A percentile compares a stretch with the other conserved stretches of the same genome.
Conservation (phyloP, 2,888 invertebrate genomes). For the Sicus ferrugineus region DNA sequence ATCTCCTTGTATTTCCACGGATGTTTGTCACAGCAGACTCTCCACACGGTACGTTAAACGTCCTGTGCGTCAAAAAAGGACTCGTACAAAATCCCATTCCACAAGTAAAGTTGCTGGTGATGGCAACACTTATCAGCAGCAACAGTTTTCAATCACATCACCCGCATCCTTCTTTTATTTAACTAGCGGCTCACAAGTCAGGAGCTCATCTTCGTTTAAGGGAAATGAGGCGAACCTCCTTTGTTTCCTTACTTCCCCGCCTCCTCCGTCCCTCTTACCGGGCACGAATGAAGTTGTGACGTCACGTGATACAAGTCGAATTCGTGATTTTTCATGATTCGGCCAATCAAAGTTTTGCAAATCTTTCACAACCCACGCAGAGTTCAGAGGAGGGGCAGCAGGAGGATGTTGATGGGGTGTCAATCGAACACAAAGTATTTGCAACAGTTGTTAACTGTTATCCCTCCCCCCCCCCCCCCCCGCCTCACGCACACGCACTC, state of each 20-base stretch:
- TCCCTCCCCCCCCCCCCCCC: not conserved
- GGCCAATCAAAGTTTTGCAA: conserved; percentile 60
- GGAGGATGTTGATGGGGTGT: not conserved
- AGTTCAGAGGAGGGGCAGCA: conserved; percentile 11
- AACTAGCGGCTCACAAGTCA: conserved; percentile 27
- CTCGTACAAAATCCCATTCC: conserved; percentile 2
- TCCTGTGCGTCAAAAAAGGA: conserved; percentile 41
- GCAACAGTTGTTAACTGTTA: too few relatives aligned
- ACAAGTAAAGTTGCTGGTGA: conserved; percentile 22
- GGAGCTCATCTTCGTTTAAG: conserved; percentile 20
- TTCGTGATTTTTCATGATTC: conserved; percentile 63
- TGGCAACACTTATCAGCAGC: conserved; percentile 14
- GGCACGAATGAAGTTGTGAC: conserved; percentile 41
- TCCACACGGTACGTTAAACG: conserved; percentile 38
- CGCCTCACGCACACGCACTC: conserved; percentile 5
- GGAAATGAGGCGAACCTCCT: conserved; percentile 17
- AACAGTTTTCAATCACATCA: conserved; percentile 21
- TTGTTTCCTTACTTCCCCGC: not conserved
- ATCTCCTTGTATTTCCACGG: too few relatives aligned
- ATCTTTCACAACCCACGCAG: conserved; percentile 27
- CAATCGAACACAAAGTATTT: not conserved
- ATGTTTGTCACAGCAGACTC: not conserved
- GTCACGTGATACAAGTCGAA: conserved; percentile 43
- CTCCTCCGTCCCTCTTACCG: not conserved
- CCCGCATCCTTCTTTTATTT: conserved; percentile 25